Percentiles rank a stretch among this genome's conserved stretches.
Conservation (phyloP, 2,797 vertebrate species). For the Sebastes elongatus region DNA sequence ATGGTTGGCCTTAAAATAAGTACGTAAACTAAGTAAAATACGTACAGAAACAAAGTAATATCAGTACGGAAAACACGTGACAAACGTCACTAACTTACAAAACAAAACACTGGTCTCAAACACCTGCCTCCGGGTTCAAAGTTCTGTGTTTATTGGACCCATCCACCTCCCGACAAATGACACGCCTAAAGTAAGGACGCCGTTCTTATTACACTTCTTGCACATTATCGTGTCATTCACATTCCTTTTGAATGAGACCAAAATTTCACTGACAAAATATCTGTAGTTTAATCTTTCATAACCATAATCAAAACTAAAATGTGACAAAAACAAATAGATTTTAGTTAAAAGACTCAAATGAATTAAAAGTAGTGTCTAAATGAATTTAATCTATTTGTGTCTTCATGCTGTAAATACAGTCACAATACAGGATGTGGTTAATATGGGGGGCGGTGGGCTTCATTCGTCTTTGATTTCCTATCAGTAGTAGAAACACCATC, state of each 20-base stretch:
- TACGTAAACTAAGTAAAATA: too few species aligned
- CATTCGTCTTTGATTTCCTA: slow-evolving; percentile 26
- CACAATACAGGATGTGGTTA: background rate
- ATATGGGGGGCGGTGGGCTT: background rate
- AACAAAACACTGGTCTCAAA: too few species aligned
- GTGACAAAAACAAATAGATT: background rate
- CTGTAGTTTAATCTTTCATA: background rate
- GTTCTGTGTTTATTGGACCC: too few species aligned
- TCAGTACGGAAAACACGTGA: too few species aligned
- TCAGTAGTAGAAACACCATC: slow-evolving; percentile 8
- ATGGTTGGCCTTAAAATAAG: too few species aligned
- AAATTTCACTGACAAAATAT: background rate
- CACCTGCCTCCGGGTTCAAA: rapidly evolving
- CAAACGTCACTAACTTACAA: too few species aligned
- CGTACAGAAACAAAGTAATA: too few species aligned
- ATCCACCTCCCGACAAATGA: too few species aligned
- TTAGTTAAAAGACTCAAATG: background rate
- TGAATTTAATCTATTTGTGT: background rate
- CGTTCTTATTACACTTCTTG: too few species aligned
- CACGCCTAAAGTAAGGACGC: too few species aligned
- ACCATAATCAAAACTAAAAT: background rate
- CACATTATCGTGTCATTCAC: too few species aligned
- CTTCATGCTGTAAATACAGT: background rate
- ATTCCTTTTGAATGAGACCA: too few species aligned
- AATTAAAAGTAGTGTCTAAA: background rate